These are phyloP conservation scores for Nomada hirtipes DNA, from an alignment of 2,888 invertebrate genomes.

Conservation along the genomic window DNA sequence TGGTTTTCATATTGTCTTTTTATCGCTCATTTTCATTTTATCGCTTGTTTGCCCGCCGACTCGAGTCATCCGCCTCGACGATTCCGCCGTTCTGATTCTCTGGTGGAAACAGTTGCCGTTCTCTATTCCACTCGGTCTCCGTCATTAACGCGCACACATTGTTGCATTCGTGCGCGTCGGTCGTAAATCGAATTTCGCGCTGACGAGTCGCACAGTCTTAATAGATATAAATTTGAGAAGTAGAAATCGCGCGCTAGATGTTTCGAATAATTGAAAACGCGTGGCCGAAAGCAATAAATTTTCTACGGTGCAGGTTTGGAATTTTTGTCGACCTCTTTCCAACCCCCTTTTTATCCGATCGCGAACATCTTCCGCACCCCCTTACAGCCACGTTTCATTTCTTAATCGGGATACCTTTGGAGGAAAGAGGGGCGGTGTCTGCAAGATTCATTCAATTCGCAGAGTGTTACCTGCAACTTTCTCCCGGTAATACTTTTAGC, in stretches of 20 bases:
- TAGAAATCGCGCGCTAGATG: no score
- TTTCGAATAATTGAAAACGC: no score
- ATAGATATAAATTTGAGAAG: no score
- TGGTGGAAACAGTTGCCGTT: not conserved
- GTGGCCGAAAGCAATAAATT: no score
- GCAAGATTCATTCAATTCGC: constrained; percentile 55
- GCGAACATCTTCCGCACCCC: not conserved
- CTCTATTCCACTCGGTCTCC: not conserved
- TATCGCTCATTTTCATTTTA: constrained; percentile 84
- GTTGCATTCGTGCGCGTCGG: not conserved
- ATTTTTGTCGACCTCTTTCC: not conserved
- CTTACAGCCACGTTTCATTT: constrained; percentile 23
- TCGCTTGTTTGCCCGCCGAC: constrained; percentile 81
- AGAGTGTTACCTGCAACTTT: constrained; percentile 60
- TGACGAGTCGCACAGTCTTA: no score
- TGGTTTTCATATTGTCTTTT: constrained; percentile 84
- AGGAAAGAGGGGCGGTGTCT: constrained; percentile 1
- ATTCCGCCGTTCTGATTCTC: constrained; percentile 34
- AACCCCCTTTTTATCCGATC: not conserved
- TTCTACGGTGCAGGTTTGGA: no score
- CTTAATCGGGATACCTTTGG: constrained; percentile 28
- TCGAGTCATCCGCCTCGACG: constrained; percentile 48
- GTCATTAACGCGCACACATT: not conserved
- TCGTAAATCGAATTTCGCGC: not conserved
- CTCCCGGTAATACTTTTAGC: constrained; percentile 63